These are phyloP conservation scores for Anthopleura sola DNA, from an alignment of 64 coral and sea anemone genomes.

Conservation along the genomic window DNA sequence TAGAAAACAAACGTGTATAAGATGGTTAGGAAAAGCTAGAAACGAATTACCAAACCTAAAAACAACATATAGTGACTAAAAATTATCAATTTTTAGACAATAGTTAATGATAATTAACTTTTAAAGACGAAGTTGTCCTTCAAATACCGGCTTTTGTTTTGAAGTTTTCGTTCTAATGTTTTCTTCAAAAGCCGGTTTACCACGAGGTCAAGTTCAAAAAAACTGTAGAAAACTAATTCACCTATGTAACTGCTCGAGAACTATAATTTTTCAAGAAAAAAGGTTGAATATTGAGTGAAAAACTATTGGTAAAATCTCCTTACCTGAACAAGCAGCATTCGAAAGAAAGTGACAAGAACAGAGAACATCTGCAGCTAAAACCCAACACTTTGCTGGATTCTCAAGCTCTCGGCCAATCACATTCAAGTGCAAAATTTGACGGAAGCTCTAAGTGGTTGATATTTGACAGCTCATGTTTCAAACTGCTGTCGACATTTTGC, in stretches of 20 bases:
- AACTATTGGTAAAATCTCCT: neutral
- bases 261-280: neutral
- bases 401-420: neutral
- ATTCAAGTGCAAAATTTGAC: neutral
- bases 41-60: neutral
- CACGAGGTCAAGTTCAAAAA: neutral
- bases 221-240: neutral
- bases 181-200: neutral
- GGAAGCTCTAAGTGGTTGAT: neutral
- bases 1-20: neutral
- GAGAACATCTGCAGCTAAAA: constrained; percentile 10
- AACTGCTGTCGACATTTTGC: neutral
- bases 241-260: neutral
- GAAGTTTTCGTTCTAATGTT: neutral
- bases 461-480: constrained; percentile 15
- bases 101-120: no score
- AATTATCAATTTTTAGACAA: neutral
- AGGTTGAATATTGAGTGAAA: neutral
- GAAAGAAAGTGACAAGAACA: constrained; percentile 24
- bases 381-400: neutral
- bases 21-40: neutral
- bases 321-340: constrained; percentile 9
- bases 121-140: neutral
- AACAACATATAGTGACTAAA: neutral
- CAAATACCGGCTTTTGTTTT: neutral